phyloP scores from a whole-genome alignment of 2,888 invertebrate genomes.

The Hydraecia micacea region DNA sequence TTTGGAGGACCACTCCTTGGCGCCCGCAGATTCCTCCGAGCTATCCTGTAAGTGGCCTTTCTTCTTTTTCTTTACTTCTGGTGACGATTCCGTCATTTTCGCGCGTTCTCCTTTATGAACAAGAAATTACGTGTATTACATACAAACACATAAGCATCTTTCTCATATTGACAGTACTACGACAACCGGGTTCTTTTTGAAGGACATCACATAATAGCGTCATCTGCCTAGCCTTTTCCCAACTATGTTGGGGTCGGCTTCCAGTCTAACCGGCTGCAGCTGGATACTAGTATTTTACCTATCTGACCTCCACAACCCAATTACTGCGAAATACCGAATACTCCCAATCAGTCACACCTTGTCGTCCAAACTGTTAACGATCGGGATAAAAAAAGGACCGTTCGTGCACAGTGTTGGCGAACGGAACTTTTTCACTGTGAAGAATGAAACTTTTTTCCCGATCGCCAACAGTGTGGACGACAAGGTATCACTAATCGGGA shows the following conservation, averaged over 20 bases:
- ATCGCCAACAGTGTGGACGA: too few species aligned
- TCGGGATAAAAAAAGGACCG: too few species aligned
- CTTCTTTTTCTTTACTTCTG: constrained; percentile 87
- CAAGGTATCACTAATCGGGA: too few species aligned
- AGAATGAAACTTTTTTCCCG: too few species aligned
- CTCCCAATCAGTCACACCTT: too few species aligned
- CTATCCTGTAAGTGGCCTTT: constrained; percentile 84
- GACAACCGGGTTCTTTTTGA: not conserved
- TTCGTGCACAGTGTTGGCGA: too few species aligned
- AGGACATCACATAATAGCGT: too few species aligned
- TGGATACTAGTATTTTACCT: not conserved
- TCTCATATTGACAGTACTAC: not conserved
- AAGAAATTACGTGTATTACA: not conserved
- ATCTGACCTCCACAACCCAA: not conserved
- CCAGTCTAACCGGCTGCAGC: not conserved
- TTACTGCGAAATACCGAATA: too few species aligned
- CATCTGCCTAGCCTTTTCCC: not conserved
- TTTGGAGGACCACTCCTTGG: constrained; percentile 79
- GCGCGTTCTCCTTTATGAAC: constrained; percentile 75
- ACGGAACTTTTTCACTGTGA: too few species aligned
- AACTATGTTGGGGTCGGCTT: not conserved
- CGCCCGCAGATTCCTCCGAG: constrained; percentile 85
- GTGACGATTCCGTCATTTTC: constrained; percentile 85
- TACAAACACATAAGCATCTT: not conserved
- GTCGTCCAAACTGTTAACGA: too few species aligned